phyloP scores from a whole-genome alignment of 2,113 vertebrate species.

The Henicopernis longicauda region DNA sequence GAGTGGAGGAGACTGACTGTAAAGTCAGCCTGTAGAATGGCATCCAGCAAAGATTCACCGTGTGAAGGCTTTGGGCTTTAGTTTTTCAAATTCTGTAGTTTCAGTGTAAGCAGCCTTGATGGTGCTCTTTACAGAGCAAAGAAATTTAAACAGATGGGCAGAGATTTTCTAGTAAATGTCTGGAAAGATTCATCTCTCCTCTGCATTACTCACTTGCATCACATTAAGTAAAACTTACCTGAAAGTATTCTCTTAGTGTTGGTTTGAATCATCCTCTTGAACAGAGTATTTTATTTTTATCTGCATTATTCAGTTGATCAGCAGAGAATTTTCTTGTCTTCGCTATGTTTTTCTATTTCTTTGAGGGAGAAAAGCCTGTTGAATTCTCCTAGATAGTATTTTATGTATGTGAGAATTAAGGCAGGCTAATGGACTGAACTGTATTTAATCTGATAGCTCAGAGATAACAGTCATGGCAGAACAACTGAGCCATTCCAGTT shows the following conservation, averaged over 20 bases:
- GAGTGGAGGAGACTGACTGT: background rate
- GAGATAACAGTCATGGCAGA: background rate
- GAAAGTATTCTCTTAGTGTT: background rate
- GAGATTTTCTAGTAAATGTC: background rate
- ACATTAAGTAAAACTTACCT: background rate
- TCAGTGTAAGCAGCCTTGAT: background rate
- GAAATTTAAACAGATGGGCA: background rate
- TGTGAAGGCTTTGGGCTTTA: background rate
- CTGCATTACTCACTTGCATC: background rate
- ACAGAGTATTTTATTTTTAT: background rate
- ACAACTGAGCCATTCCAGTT: background rate
- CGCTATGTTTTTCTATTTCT: background rate
- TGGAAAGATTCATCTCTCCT: background rate
- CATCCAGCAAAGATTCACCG: background rate
- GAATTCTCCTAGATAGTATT: background rate
- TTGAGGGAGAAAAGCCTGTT: background rate
- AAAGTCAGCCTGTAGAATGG: background rate
- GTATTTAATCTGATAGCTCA: background rate
- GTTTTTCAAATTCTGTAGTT: background rate
- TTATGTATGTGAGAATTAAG: background rate
- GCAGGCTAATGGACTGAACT: background rate
- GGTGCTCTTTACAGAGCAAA: background rate
- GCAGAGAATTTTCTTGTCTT: background rate
- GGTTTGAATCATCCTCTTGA: background rate
- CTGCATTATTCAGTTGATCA: background rate